phyloP scores from a whole-genome alignment of 2,113 vertebrate species.

The Cavia porcellus region DNA sequence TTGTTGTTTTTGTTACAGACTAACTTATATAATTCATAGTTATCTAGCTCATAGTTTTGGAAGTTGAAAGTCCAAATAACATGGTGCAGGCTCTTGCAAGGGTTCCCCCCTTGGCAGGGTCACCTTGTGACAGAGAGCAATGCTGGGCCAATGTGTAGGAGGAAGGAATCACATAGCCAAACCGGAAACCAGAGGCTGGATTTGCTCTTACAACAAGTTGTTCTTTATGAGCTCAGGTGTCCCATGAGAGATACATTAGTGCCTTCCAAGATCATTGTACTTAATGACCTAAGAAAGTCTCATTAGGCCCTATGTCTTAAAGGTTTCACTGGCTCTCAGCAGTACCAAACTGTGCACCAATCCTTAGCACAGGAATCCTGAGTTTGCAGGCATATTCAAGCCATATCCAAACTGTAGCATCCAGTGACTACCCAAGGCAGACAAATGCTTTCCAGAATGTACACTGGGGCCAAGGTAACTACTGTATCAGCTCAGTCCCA shows the following conservation, averaged over 20 bases:
- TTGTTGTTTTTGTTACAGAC: neutral
- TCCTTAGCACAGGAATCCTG: neutral
- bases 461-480: neutral
- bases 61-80: neutral
- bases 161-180: neutral
- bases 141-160: neutral
- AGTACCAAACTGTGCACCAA: neutral
- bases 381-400: neutral
- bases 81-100: neutral
- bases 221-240: neutral
- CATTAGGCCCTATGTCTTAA: neutral
- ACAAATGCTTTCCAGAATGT: neutral
- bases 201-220: neutral
- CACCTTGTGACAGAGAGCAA: neutral
- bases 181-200: neutral
- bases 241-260: neutral
- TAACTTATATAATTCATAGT: neutral
- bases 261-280: neutral
- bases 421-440: neutral
- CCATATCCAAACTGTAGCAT: neutral
- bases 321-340: neutral
- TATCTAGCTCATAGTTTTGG: neutral
- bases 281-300: neutral
- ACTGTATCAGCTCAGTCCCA: neutral
- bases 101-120: neutral